Evolutionary conservation across 2,888 invertebrate species (phyloP).

Genomic region (Diploptera punctata): DNA sequence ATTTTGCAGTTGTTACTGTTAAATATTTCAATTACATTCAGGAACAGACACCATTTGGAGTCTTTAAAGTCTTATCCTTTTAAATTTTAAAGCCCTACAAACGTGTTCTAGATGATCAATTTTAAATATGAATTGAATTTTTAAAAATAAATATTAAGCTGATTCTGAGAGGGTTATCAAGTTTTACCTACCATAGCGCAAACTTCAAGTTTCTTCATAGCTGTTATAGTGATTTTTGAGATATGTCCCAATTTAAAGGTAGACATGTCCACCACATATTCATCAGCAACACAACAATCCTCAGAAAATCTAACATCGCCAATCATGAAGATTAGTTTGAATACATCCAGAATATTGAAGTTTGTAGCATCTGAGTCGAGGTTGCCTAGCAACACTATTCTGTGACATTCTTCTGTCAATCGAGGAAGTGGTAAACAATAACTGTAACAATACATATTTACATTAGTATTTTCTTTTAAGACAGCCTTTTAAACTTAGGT

Average conservation of each 20-base stretch:
- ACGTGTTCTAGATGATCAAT: too few species aligned
- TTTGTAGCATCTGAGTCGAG: conserved; percentile 12
- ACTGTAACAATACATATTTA: not conserved
- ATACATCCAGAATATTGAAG: conserved; percentile 6
- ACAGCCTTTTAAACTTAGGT: too few species aligned
- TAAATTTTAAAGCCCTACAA: too few species aligned
- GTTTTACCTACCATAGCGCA: conserved; percentile 33
- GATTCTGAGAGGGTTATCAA: too few species aligned
- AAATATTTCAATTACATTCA: too few species aligned
- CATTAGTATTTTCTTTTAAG: too few species aligned
- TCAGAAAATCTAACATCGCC: conserved; percentile 40
- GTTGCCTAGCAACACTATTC: conserved; percentile 23
- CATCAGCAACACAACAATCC: conserved; percentile 45
- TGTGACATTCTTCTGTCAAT: conserved; percentile 1
- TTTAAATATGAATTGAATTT: too few species aligned
- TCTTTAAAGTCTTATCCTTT: too few species aligned
- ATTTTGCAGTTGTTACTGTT: too few species aligned
- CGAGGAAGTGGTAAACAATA: conserved; percentile 20
- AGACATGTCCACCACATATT: conserved; percentile 35
- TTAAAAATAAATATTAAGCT: too few species aligned
- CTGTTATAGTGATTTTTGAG: conserved; percentile 17
- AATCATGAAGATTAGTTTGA: conserved; percentile 34
- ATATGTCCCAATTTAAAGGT: conserved; percentile 29
- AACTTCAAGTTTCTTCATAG: conserved; percentile 37
- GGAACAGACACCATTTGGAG: too few species aligned